These are phyloP conservation scores for Stegodyphus mimosarum DNA, from an alignment of 1,140 invertebrate genomes.

Conservation along the genomic window DNA sequence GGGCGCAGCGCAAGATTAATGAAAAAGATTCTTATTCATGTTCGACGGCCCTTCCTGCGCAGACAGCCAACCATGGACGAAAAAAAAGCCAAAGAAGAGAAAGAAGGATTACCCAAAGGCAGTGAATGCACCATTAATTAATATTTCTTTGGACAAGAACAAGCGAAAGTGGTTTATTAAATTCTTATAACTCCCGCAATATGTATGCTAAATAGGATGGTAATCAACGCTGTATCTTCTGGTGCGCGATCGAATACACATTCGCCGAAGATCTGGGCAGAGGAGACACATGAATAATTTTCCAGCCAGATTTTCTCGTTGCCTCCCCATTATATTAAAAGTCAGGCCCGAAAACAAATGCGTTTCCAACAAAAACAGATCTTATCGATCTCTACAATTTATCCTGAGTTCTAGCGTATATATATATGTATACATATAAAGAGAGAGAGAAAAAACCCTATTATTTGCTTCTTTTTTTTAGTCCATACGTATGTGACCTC, in stretches of 20 bases:
- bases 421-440: too few relatives aligned
- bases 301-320: neutral
- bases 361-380: neutral
- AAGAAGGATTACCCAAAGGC: neutral
- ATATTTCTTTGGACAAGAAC: constrained; percentile 47
- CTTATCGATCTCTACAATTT: constrained; percentile 15
- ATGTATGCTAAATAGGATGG: constrained; percentile 48
- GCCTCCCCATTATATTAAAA: constrained; percentile 39
- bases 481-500: neutral
- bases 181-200: constrained; percentile 52
- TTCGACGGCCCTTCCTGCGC: neutral
- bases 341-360: constrained; percentile 39
- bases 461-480: neutral
- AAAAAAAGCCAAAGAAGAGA: neutral
- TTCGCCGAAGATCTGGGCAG: neutral
- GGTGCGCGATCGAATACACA: neutral
- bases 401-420: neutral
- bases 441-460: neutral
- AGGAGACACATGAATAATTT: constrained; percentile 42
- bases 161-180: constrained; percentile 54
- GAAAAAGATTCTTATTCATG: constrained; percentile 6
- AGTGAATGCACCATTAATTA: constrained; percentile 50
- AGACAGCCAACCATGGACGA: neutral
- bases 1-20: neutral
- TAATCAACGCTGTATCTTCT: constrained; percentile 46